These are phyloP conservation scores for Nemotelus pantherinus DNA, from an alignment of 2,888 invertebrate species.

Conservation along the genomic window DNA sequence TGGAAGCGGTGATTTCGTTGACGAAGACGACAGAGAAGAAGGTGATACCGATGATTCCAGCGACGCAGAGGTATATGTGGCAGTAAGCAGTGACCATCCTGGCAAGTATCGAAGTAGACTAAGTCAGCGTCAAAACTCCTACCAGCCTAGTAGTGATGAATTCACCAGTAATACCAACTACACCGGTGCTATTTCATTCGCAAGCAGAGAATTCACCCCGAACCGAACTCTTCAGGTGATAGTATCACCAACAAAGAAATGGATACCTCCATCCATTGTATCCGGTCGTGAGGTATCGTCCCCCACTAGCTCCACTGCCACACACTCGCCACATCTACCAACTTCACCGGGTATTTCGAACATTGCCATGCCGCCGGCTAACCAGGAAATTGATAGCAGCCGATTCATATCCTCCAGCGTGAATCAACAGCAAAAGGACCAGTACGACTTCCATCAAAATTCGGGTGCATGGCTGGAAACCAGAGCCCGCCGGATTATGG, in stretches of 20 bases:
- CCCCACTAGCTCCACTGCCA: neutral
- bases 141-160: neutral
- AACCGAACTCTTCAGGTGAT: conserved; percentile 5
- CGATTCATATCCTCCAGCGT: neutral
- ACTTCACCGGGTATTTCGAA: neutral
- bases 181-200: neutral
- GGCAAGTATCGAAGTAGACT: neutral
- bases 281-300: conserved; percentile 36
- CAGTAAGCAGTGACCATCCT: neutral
- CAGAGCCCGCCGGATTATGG: conserved; percentile 57
- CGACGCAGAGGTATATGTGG: conserved; percentile 5
- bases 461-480: conserved; percentile 55
- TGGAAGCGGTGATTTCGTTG: conserved; percentile 54
- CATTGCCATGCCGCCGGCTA: neutral
- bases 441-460: conserved; percentile 45
- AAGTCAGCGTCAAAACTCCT: neutral
- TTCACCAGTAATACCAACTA: neutral
- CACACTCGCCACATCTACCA: neutral
- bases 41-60: conserved; percentile 26
- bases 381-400: neutral
- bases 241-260: conserved; percentile 13
- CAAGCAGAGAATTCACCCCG: neutral
- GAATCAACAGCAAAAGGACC: neutral
- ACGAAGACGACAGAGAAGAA: conserved; percentile 48
- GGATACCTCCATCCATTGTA: conserved; percentile 48